Percentiles rank a stretch among this genome's conserved stretches.
Conservation (phyloP, 2,888 invertebrate species). For the Lepidocyrtoides sp. region DNA sequence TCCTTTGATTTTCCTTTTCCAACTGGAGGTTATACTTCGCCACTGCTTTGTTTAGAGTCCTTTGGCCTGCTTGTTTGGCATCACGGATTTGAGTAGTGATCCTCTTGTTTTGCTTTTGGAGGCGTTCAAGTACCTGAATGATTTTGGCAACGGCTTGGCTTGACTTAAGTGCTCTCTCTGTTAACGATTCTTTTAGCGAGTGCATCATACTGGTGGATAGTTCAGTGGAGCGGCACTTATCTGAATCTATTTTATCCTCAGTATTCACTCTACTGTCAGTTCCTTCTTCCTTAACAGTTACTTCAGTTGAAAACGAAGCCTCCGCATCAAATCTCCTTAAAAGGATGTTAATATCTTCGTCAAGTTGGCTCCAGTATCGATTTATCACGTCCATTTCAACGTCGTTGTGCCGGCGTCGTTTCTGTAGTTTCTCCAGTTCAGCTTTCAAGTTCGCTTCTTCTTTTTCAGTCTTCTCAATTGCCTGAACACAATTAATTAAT, state of each 20-base stretch:
- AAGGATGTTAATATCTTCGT: constrained; percentile 98
- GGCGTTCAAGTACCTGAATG: constrained; percentile 97
- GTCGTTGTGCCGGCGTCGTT: constrained; percentile 98
- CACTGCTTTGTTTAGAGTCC: constrained; percentile 93
- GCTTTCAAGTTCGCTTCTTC: constrained; percentile 95
- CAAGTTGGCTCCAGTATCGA: constrained; percentile 98
- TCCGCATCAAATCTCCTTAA: constrained; percentile 99
- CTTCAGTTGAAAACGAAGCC: too few species aligned
- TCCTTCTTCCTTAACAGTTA: too few species aligned
- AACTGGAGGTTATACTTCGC: constrained; percentile 95
- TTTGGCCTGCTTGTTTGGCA: constrained; percentile 90
- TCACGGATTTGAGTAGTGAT: constrained; percentile 96
- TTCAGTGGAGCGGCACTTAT: constrained; percentile 98
- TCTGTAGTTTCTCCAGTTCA: constrained; percentile 97
- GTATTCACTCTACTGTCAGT: constrained; percentile 98
- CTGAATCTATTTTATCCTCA: too few species aligned
- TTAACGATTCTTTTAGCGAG: constrained; percentile 97
- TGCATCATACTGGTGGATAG: constrained; percentile 99
- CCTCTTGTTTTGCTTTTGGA: constrained; percentile 98
- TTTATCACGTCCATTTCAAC: constrained; percentile 99
- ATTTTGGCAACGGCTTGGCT: constrained; percentile 98
- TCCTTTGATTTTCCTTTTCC: constrained; percentile 95
- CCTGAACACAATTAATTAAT: too few species aligned
- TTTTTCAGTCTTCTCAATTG: too few species aligned
- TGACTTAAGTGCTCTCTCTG: constrained; percentile 97